A percentile compares a stretch with the other conserved stretches of the same genome.
These are phyloP conservation scores for Phylloscopus trochiloides DNA, from an alignment of 2,113 vertebrate species.

Conservation along the genomic window DNA sequence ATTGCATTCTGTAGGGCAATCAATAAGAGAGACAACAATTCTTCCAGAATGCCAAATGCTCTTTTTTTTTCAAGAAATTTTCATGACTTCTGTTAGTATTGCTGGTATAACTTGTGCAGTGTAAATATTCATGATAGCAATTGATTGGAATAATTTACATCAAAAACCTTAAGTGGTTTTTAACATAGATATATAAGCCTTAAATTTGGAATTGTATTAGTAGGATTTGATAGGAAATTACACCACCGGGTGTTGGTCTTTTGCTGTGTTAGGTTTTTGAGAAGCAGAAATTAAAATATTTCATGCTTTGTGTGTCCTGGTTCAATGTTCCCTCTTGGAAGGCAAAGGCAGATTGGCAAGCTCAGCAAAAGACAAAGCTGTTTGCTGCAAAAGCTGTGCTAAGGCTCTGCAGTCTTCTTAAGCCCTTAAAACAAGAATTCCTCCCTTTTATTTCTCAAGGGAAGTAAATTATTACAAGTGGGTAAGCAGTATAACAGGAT, in stretches of 20 bases:
- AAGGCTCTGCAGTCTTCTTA: background rate
- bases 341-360: background rate
- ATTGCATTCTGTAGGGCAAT: background rate
- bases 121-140: background rate
- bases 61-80: background rate
- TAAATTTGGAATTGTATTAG: background rate
- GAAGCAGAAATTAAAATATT: background rate
- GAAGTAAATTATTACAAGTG: background rate
- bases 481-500: background rate
- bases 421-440: background rate
- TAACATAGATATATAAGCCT: background rate
- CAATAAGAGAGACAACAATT: background rate
- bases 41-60: background rate
- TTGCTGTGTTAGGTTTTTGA: background rate
- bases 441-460: background rate
- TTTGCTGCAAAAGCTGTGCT: background rate
- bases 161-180: background rate
- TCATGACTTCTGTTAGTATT: background rate
- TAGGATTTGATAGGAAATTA: background rate
- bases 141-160: background rate
- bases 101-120: background rate
- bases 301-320: background rate
- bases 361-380: background rate
- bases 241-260: background rate
- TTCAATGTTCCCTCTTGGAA: background rate